Base-by-base conservation (phyloP, 2,113 vertebrate genomes). In the Microcebus murinus region DNA sequence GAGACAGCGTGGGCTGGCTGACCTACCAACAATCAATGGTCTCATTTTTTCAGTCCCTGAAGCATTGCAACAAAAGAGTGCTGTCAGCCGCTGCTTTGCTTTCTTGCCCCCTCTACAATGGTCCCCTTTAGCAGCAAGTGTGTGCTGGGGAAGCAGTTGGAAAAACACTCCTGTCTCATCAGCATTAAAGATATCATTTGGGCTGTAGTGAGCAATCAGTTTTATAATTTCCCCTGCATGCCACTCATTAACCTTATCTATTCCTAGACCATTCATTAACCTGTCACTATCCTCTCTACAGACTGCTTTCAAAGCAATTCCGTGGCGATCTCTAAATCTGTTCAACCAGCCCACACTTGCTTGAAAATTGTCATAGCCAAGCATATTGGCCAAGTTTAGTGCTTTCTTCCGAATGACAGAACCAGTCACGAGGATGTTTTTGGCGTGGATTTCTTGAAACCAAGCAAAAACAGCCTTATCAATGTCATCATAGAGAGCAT, bases 341-440 rank as follows among this genome's bases (percentile, higher is more conserved):
- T 95, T 94, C 68, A 96, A 67, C 50, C 86, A 95, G 68, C 68
- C 65, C 39, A 96, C 67, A 65, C 68, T 95, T 91, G 86, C 94
- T 96, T 97, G 96, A 92, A 97, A 97, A 87, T 21, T 95, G 59
- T 95, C 81, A 85, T 36, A 96, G 83, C 85, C 92, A 77, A 96
- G 48, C 84, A 96, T n/a, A 21, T 74, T 96, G 79, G 96, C 92
- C 92, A 97, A 87, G 67, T 90, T 97, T 34, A 96, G 84, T 87
- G 84, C 84, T 96, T 95, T 96, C 86, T 92, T 84, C 50, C 5
- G 0, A 93, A 87, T 97, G 73, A 96, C 17, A 80, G 92, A 96
- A 76, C 67, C 73, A 83, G 77, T 88, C 61, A 86, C 34, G 3
- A 96, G 91, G 91, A 93, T 68, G 77, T 89, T 96, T 95, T 93